Base-by-base conservation (phyloP, 2,888 invertebrate genomes). In the Hedychridium roseum region DNA sequence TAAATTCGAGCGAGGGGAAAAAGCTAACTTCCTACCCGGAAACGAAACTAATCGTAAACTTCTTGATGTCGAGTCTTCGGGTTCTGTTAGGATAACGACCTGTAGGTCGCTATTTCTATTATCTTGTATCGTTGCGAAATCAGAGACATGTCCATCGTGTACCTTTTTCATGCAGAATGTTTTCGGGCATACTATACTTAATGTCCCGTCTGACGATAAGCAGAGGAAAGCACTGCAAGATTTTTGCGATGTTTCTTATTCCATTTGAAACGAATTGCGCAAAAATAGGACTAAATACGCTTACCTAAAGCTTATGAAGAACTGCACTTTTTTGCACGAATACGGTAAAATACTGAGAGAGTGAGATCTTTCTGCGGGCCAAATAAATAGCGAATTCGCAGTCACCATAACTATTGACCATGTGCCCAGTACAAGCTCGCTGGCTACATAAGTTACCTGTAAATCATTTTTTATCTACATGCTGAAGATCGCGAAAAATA, bases 101-200 rank as follows among this genome's bases (percentile, higher is more conserved):
- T 70, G 66, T 38, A 57, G 51, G 2, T 52, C 47, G 37, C 53
- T 57, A 18, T 55, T 50, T 9, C 55, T 44, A 38, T 66, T 54
- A 17, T 69, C 66, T 44, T 68, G 62, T 7, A 71, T 50, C 27
- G 68, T 54, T 3, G 56, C 49, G 43, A 75, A 76, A 48, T 77
- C 74, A 7, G 28, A 44, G 2, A 73, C 60, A 35, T 60, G 56
- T 6, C 53, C 54, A 5, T 61, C 34, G 40, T 63, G 62, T 6
- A 74, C 44, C 61, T 69, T 68, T 9, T 45, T 53, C 11, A 53
- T 59, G 16, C 71, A 54, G 23, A 74, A 54, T 15, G 77, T 77
- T 32, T 52, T 40, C 4, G 64, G 57, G 31, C 73, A 75, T 12
- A 76, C 35, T 23, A 73, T 28, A 39, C 59, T 57, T 32, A 77